Conservation (phyloP, 2,888 invertebrate genomes). For the Mythimna impura region DNA sequence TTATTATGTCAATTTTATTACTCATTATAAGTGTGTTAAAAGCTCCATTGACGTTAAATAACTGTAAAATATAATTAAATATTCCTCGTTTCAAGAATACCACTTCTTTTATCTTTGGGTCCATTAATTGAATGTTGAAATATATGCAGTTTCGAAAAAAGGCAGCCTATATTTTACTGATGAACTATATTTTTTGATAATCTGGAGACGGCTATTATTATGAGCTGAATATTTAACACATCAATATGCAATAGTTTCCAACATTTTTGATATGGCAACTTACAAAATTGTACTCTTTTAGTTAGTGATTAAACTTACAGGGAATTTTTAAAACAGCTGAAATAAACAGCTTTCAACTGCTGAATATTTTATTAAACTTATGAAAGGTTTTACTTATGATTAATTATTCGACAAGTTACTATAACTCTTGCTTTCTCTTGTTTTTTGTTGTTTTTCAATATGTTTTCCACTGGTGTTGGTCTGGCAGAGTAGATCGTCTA, state of each 20-base stretch:
- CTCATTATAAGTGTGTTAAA: constrained; percentile 47
- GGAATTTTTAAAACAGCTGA: constrained; percentile 49
- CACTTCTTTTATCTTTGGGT: constrained; percentile 33
- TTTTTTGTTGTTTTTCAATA: constrained; percentile 41
- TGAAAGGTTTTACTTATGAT: constrained; percentile 45
- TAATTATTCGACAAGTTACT: constrained; percentile 30
- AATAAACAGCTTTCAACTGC: constrained; percentile 46
- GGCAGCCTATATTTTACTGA: constrained; percentile 21
- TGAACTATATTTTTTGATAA: constrained; percentile 35
- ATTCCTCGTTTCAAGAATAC: constrained; percentile 30
- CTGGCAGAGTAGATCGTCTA: constrained; percentile 66
- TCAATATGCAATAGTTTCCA: constrained; percentile 51
- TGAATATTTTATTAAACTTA: constrained; percentile 33
- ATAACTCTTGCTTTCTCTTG: constrained; percentile 11
- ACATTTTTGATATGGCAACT: constrained; percentile 50
- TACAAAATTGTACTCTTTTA: constrained; percentile 28
- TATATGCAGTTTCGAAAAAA: neutral
- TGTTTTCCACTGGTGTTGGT: constrained; percentile 59
- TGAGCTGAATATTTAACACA: constrained; percentile 24
- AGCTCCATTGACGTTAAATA: constrained; percentile 47
- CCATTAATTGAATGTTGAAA: constrained; percentile 28
- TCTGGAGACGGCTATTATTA: constrained; percentile 41
- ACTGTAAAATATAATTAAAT: constrained; percentile 52
- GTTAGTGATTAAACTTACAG: constrained; percentile 51
- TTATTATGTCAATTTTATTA: constrained; percentile 58